Evolutionary conservation across 2,797 vertebrate genomes (phyloP).

Genomic region (Garrulus glandarius): DNA sequence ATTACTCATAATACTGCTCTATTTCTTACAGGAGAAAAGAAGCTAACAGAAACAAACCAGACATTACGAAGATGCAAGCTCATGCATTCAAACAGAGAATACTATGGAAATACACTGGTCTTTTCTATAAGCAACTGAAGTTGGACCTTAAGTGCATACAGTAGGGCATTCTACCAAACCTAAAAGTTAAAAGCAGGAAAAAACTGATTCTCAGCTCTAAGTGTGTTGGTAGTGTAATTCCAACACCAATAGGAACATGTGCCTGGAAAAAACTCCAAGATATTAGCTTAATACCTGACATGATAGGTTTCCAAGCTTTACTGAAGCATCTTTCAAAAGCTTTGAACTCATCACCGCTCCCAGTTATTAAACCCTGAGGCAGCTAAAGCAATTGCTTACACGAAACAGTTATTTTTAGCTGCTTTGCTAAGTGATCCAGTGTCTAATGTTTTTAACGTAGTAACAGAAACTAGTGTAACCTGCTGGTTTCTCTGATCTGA

Average conservation of each 20-base stretch:
- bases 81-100: not conserved
- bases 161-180: not conserved
- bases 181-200: not conserved
- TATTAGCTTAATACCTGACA: not conserved
- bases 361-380: not conserved
- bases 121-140: not conserved
- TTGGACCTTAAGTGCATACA: not conserved
- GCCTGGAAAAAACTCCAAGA: not conserved
- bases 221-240: not conserved
- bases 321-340: not conserved
- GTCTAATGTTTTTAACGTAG: not conserved
- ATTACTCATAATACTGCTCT: not conserved
- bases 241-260: rapidly evolving
- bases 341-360: not conserved
- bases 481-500: not conserved
- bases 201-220: not conserved
- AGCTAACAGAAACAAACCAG: not conserved
- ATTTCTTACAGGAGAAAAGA: not conserved
- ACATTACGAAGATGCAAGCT: not conserved
- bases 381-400: not conserved
- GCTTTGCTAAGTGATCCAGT: not conserved
- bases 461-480: not conserved
- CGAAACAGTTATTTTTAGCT: not conserved
- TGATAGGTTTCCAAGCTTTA: not conserved
- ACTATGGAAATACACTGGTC: not conserved